Conservation (phyloP, 1,140 invertebrate species). For the Drosophila equinoxialis region DNA sequence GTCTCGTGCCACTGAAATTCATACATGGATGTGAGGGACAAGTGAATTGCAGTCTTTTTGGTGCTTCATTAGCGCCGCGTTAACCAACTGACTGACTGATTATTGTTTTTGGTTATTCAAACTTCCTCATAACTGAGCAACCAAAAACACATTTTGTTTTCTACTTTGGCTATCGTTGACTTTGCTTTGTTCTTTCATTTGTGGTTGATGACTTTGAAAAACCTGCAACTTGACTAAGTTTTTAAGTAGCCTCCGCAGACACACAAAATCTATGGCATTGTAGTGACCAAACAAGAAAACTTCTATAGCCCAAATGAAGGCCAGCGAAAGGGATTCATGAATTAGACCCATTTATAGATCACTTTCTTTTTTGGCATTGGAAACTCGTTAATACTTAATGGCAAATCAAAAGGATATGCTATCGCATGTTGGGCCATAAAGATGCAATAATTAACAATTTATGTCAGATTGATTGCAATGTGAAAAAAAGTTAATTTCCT, state of each 20-base stretch:
- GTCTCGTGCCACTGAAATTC: neutral
- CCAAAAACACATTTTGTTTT: neutral
- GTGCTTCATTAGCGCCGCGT: slow-evolving; percentile 41
- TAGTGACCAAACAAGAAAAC: neutral
- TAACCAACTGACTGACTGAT: slow-evolving; percentile 28
- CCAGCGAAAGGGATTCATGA: neutral
- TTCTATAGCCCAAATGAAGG: neutral
- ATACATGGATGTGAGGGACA: slow-evolving; percentile 13
- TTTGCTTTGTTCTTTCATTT: slow-evolving; percentile 26
- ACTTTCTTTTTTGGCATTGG: no score
- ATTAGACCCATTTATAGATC: no score
- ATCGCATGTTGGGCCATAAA: no score
- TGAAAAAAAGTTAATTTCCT: no score
- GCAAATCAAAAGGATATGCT: neutral
- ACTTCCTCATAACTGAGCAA: slow-evolving; percentile 41
- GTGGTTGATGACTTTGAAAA: slow-evolving; percentile 23
- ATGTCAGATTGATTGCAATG: no score
- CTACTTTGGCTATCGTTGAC: slow-evolving; percentile 25
- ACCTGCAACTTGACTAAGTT: slow-evolving; percentile 38
- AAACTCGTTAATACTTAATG: neutral
- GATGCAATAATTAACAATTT: no score
- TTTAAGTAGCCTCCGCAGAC: neutral
- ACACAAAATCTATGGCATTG: neutral
- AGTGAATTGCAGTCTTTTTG: slow-evolving; percentile 14
- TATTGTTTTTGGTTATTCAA: slow-evolving; percentile 7